Percentiles rank a stretch among this genome's conserved stretches.
Evolutionary conservation across 2,797 vertebrate genomes (phyloP).

Genomic region (Hydrophis major): DNA sequence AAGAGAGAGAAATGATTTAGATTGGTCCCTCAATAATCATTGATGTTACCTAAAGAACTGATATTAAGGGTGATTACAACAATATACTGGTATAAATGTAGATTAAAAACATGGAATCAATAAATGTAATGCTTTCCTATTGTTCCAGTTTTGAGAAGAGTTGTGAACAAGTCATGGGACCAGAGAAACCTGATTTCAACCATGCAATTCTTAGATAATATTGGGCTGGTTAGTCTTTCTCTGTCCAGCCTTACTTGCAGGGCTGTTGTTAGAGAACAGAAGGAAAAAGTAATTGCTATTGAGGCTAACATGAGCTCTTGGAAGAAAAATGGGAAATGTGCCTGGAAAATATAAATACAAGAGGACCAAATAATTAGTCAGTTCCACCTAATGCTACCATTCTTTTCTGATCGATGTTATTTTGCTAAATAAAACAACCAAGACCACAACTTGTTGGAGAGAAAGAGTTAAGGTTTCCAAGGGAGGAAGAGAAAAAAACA

Average conservation of each 20-base stretch:
- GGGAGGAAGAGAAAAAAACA: neutral
- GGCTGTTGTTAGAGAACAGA: neutral
- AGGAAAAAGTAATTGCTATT: neutral
- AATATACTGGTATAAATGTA: neutral
- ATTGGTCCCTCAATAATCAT: neutral
- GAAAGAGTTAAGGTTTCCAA: neutral
- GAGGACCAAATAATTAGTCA: neutral
- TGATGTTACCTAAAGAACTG: neutral
- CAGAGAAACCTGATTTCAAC: neutral
- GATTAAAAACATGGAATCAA: neutral
- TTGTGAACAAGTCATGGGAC: neutral
- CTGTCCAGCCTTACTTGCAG: neutral
- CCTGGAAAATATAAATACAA: neutral
- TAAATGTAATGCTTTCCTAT: neutral
- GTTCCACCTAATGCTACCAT: neutral
- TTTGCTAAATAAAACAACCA: neutral
- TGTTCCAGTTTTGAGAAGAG: neutral
- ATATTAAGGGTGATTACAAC: neutral
- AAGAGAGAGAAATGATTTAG: neutral
- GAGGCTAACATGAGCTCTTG: neutral
- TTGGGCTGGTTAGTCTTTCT: neutral
- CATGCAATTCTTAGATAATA: neutral
- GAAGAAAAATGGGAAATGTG: neutral
- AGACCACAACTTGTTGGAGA: neutral
- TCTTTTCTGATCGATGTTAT: neutral